These are phyloP conservation scores for Andrena fulva DNA, from an alignment of 2,888 invertebrate genomes.

Conservation along the genomic window DNA sequence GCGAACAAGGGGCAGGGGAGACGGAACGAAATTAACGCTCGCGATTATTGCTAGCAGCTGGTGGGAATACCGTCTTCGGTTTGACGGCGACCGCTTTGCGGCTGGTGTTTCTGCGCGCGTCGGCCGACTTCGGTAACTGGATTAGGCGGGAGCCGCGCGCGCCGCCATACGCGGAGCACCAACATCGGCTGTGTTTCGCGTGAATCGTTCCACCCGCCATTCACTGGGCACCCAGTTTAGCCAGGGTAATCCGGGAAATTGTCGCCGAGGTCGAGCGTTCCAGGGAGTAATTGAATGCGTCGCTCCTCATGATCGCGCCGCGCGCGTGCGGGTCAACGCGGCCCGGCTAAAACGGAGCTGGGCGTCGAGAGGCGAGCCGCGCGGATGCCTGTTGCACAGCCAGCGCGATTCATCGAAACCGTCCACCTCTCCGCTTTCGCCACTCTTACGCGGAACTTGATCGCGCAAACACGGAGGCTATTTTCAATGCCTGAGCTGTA, in stretches of 20 bases:
- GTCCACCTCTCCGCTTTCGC: neutral
- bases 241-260: slow-evolving; percentile 23
- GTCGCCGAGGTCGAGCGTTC: slow-evolving; percentile 20
- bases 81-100: slow-evolving; percentile 9
- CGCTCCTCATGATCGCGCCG: neutral
- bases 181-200: slow-evolving; percentile 29
- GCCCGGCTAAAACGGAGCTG: neutral
- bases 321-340: neutral
- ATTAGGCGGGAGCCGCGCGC: slow-evolving; percentile 41
- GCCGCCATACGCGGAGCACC: neutral
- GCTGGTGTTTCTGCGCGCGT: slow-evolving; percentile 43
- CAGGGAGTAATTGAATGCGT: slow-evolving; percentile 13
- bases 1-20: neutral
- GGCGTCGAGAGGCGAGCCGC: neutral
- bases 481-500: too few relatives aligned
- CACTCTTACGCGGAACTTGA: neutral
- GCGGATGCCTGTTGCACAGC: slow-evolving; percentile 11
- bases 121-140: slow-evolving; percentile 44
- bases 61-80: slow-evolving; percentile 26
- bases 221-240: slow-evolving; percentile 31
- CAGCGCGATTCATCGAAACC: neutral
- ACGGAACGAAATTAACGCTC: slow-evolving; percentile 53
- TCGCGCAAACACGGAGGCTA: neutral
- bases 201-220: slow-evolving; percentile 38
- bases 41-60: slow-evolving; percentile 56